Conservation (phyloP, 2,113 vertebrate species). For the Cochlearius cochlearius region DNA sequence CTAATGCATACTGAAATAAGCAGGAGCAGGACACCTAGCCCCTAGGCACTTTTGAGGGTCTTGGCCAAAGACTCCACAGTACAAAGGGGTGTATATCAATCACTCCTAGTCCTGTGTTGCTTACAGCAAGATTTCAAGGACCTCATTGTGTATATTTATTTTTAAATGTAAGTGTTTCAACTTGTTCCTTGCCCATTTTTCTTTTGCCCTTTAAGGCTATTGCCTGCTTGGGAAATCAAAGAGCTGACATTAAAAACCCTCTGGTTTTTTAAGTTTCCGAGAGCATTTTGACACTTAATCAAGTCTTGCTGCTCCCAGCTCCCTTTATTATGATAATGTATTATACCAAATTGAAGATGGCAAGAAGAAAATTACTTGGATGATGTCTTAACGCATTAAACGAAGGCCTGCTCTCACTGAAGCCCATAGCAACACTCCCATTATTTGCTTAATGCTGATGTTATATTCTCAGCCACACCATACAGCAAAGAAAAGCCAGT, state of each 20-base stretch:
- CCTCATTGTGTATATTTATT: neutral
- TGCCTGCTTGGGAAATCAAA: neutral
- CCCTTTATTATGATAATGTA: constrained; percentile 39
- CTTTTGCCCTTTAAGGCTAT: neutral
- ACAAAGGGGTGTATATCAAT: neutral
- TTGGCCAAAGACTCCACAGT: neutral
- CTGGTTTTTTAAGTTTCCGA: neutral
- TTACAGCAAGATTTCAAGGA: neutral
- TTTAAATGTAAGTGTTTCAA: neutral
- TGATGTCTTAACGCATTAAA: neutral
- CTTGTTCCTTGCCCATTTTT: neutral
- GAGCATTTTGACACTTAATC: constrained; percentile 22
- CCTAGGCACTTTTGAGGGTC: neutral
- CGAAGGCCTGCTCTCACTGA: neutral
- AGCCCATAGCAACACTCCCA: neutral
- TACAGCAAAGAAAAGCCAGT: neutral
- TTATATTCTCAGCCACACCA: neutral
- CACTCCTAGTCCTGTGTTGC: accelerated
- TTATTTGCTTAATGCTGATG: neutral
- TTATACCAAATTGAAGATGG: neutral
- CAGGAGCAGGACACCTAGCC: neutral
- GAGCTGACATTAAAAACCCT: neutral
- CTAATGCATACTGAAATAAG: neutral
- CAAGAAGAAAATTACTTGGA: constrained; percentile 13
- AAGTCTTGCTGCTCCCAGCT: neutral